Evolutionary conservation across 2,888 invertebrate species (phyloP).

Genomic region (Cynaeus angustus): DNA sequence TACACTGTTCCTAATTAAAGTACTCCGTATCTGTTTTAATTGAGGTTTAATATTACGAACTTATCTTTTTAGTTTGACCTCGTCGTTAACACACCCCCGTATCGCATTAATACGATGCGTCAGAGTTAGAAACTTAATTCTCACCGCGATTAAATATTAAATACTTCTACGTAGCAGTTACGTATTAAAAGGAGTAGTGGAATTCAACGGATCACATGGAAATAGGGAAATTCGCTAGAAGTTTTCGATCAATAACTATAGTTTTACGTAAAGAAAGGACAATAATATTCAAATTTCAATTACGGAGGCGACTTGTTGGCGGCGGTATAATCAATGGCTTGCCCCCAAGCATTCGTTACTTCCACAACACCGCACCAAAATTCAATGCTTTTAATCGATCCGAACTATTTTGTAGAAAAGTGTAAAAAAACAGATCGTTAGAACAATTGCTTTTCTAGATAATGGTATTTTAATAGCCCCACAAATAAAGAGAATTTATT

Average conservation of each 20-base stretch:
- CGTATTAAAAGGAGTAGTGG: too few relatives aligned
- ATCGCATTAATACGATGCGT: background rate
- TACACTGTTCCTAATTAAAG: background rate
- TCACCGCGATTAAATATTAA: background rate
- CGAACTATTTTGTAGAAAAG: constrained; percentile 9
- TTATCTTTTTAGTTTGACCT: background rate
- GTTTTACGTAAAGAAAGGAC: constrained; percentile 29
- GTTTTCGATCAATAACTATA: constrained; percentile 22
- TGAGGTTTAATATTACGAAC: background rate
- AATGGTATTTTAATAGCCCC: background rate
- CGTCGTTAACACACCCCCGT: constrained; percentile 3
- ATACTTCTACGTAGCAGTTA: too few relatives aligned
- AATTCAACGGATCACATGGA: too few relatives aligned
- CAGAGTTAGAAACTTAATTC: background rate
- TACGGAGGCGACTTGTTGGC: constrained; percentile 51
- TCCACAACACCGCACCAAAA: constrained; percentile 26
- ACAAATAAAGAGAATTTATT: background rate
- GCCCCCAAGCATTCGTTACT: constrained; percentile 30
- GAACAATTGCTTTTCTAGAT: constrained; percentile 1
- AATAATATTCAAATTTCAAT: constrained; percentile 49
- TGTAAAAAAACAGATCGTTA: background rate
- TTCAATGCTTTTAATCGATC: constrained; percentile 35
- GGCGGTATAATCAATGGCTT: constrained; percentile 49
- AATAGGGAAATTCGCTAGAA: background rate
- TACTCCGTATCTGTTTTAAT: background rate